A percentile compares a stretch with the other conserved stretches of the same genome.
phyloP scores from a whole-genome alignment of 2,888 invertebrate genomes.

The Xestia c-nigrum region DNA sequence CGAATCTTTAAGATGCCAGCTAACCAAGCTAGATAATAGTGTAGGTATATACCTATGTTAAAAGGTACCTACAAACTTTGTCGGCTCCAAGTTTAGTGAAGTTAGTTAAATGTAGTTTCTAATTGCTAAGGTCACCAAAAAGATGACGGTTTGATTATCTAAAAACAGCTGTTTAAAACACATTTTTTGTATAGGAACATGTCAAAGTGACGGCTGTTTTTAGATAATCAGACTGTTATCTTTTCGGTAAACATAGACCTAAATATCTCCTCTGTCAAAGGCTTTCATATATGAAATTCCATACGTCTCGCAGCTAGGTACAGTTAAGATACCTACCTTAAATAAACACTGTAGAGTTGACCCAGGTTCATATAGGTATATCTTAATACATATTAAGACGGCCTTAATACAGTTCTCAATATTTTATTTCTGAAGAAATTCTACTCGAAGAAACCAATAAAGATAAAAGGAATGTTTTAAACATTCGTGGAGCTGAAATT shows the following conservation, averaged over 20 bases:
- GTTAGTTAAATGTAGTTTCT: conserved; percentile 14
- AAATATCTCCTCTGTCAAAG: conserved; percentile 9
- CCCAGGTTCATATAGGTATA: not conserved
- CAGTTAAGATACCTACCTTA: conserved; percentile 16
- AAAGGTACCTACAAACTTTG: not conserved
- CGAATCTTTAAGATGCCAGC: not conserved
- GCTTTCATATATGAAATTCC: conserved; percentile 25
- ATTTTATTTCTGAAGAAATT: not conserved
- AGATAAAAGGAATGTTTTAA: conserved; percentile 14
- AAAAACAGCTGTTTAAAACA: too few relatives aligned
- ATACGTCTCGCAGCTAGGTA: conserved; percentile 2
- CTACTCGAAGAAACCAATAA: conserved; percentile 2
- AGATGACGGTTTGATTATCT: too few relatives aligned
- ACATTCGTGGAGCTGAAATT: conserved; percentile 1
- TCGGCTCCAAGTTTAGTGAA: not conserved
- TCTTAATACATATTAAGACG: not conserved
- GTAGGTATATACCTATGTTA: not conserved
- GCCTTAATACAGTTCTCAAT: not conserved
- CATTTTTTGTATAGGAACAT: too few relatives aligned
- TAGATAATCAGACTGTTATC: too few relatives aligned
- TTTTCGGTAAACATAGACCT: too few relatives aligned
- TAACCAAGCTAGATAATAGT: not conserved
- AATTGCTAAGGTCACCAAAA: too few relatives aligned
- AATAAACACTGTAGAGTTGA: not conserved
- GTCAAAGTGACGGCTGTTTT: too few relatives aligned